Base-by-base conservation (phyloP, 1,140 invertebrate species). In the Drosophila setifemur region DNA sequence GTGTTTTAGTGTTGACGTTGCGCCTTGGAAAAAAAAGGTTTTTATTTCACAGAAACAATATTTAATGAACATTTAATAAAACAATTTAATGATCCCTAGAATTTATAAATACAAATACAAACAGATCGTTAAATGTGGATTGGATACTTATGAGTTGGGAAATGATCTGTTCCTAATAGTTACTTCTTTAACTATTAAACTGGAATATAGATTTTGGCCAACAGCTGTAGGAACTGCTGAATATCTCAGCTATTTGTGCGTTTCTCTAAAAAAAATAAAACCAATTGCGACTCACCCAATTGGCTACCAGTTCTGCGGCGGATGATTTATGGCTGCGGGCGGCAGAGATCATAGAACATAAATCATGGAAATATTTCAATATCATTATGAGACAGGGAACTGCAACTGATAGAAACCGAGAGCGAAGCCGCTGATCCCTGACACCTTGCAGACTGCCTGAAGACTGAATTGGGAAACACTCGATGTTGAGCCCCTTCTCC, bases 361-460 rank as follows among this genome's bases (percentile, higher is more conserved):
- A 81, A 86, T 86, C 70, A 83, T 54, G 29, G 25, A n/a, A 67
- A 69, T 55, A 68, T 55, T 69, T 69, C 50, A 57, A 57, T 70
- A 69, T 45, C 44, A 58, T 44, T 52, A 69, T 58, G 12, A 43
- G 45, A 64, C 57, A 55, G 57, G 68, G 53, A 76, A 76, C 63
- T 76, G 67, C 72, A 76, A 52, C 54, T 52, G 57, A 70, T 78
- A 28, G 52, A 68, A 49, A 54, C 54, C 44, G 68, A 71, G 37
- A 70, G 68, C 44, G 35, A 12, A 49, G 31, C 12, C 42, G 26
- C 39, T 45, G 72, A 66, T 48, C 68, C 69, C 55, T 53, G 71
- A 23, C 57, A 42, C 33, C 29, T 40, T 19, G 44, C n/a, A 16
- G 45, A 21, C 58, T 49, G 25, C 31, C 48, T 39, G 52, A 50